Evolutionary conservation across 1,140 invertebrate genomes (phyloP).

Genomic region (Drosophila jambulina): DNA sequence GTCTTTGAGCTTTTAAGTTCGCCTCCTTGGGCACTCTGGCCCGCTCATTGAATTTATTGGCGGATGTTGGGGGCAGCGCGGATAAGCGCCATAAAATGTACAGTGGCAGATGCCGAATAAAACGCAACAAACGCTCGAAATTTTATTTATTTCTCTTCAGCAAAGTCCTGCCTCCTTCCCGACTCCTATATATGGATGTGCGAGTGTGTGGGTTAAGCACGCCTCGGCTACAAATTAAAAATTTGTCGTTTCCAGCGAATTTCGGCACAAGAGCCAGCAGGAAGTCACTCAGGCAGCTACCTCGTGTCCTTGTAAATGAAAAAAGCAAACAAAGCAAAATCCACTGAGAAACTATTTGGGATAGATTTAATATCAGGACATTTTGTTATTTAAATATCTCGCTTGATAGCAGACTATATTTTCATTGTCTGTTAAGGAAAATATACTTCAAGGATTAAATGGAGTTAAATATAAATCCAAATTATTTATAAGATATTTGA

Average conservation of each 20-base stretch:
- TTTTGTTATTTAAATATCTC: background rate
- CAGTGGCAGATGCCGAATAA: slow-evolving; percentile 50
- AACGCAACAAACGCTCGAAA: slow-evolving; percentile 55
- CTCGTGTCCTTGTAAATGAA: slow-evolving; percentile 35
- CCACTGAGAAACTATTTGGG: slow-evolving; percentile 1
- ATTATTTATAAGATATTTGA: background rate
- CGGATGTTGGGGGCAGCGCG: slow-evolving; percentile 36
- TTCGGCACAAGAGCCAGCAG: slow-evolving; percentile 45
- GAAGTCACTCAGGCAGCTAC: slow-evolving; percentile 44
- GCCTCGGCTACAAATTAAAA: slow-evolving; percentile 75
- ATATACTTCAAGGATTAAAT: background rate
- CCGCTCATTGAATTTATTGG: slow-evolving; percentile 68
- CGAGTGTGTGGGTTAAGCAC: slow-evolving; percentile 44
- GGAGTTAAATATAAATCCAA: background rate
- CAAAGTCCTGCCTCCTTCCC: slow-evolving; percentile 20
- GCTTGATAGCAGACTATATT: too few relatives aligned
- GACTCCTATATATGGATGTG: background rate
- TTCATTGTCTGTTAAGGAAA: background rate
- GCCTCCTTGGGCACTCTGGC: slow-evolving; percentile 22
- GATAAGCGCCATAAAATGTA: slow-evolving; percentile 57
- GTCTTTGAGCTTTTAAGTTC: slow-evolving; percentile 58
- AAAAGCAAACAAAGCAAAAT: slow-evolving; percentile 11
- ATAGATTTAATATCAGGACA: background rate
- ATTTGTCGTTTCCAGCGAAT: slow-evolving; percentile 76
- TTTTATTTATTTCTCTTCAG: slow-evolving; percentile 76